Percentiles rank a stretch among this genome's conserved stretches.
phyloP scores from a whole-genome alignment of 2,113 vertebrate genomes.

The Candoia aspera region DNA sequence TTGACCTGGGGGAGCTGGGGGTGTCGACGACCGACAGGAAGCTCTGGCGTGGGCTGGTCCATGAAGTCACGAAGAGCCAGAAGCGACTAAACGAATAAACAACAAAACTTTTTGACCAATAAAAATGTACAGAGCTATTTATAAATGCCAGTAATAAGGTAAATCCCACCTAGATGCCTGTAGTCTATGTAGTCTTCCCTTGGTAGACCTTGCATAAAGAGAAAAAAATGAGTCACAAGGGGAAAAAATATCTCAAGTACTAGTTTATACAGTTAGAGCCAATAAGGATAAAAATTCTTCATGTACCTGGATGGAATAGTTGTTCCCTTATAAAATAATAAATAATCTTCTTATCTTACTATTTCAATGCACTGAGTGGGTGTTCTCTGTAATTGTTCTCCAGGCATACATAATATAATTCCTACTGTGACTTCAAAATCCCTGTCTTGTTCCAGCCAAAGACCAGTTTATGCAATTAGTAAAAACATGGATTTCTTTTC shows the following conservation, averaged over 20 bases:
- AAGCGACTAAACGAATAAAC: no score
- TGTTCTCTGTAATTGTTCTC: neutral
- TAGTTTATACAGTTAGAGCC: neutral
- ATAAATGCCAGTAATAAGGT: neutral
- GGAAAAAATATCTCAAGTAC: neutral
- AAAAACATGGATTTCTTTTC: neutral
- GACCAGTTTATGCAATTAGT: neutral
- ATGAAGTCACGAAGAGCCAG: no score
- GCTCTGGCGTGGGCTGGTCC: no score
- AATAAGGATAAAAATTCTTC: neutral
- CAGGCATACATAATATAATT: neutral
- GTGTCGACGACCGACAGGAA: no score
- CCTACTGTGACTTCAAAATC: neutral
- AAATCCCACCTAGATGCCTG: neutral
- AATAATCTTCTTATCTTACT: neutral
- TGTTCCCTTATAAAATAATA: neutral
- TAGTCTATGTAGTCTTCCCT: neutral
- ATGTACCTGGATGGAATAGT: neutral
- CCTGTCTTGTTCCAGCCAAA: neutral
- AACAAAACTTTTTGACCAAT: neutral
- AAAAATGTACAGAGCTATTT: neutral
- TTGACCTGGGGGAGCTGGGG: no score
- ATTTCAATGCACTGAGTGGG: neutral
- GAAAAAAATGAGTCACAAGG: neutral
- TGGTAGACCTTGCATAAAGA: neutral